phyloP scores from a whole-genome alignment of 2,888 invertebrate genomes.

The Sylvicola fuscatus region DNA sequence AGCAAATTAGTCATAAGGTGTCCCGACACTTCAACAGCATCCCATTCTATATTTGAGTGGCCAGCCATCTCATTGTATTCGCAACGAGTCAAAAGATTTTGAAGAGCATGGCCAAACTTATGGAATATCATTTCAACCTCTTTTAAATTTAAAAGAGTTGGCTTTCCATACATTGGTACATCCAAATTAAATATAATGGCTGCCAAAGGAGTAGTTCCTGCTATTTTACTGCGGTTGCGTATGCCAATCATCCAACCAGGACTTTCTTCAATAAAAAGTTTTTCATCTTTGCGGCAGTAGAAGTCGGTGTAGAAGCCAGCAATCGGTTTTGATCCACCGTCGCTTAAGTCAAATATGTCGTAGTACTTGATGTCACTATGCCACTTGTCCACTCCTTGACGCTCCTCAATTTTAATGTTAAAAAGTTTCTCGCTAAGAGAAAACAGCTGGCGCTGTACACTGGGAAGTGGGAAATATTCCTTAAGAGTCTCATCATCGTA shows the following conservation, averaged over 20 bases:
- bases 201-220: constrained; percentile 47
- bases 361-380: constrained; percentile 69
- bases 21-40: constrained; percentile 67
- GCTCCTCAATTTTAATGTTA: constrained; percentile 50
- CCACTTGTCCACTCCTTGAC: constrained; percentile 50
- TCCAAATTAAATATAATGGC: constrained; percentile 71
- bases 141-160: constrained; percentile 49
- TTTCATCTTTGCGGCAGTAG: constrained; percentile 41
- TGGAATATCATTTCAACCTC: constrained; percentile 60
- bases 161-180: constrained; percentile 37
- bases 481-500: constrained; percentile 49
- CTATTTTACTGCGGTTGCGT: constrained; percentile 43
- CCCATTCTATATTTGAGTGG: constrained; percentile 80
- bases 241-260: constrained; percentile 62
- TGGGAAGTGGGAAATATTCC: constrained; percentile 65
- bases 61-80: constrained; percentile 73
- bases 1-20: constrained; percentile 69
- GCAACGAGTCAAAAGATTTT: constrained; percentile 64
- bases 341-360: constrained; percentile 44
- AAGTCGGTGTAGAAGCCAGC: constrained; percentile 79
- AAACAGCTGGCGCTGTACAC: constrained; percentile 62
- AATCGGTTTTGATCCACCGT: constrained; percentile 27
- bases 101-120: constrained; percentile 73
- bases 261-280: neutral
- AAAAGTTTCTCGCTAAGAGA: constrained; percentile 56